Evolutionary conservation across 2,113 vertebrate species (phyloP).

Genomic region (Channa maculata): DNA sequence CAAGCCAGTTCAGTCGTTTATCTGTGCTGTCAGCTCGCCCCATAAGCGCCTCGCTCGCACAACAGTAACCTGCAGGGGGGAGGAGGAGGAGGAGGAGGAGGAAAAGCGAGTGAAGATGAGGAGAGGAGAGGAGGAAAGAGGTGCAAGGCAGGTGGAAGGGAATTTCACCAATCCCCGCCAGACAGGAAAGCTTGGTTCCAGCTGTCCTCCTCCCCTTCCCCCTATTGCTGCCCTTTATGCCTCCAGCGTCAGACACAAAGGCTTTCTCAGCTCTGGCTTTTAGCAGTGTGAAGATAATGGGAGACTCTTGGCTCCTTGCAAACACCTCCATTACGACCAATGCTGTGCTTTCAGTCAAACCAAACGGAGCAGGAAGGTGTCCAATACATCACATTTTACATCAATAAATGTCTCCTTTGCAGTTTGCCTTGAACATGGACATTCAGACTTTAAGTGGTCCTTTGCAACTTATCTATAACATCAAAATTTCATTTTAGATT

Average conservation of each 20-base stretch:
- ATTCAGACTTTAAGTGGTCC: too few relatives aligned
- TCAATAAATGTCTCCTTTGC: conserved; percentile 14
- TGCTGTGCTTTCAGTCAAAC: conserved; percentile 36
- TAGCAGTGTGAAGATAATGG: conserved; percentile 50
- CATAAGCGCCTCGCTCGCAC: conserved; percentile 53
- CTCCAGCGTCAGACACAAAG: conserved; percentile 51
- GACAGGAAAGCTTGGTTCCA: conserved; percentile 62
- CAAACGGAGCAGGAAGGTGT: conserved; percentile 25
- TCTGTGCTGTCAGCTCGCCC: conserved; percentile 62
- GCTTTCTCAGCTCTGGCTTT: conserved; percentile 46
- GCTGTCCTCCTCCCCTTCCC: conserved; percentile 29
- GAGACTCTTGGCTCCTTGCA: conserved; percentile 46
- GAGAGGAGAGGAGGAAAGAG: conserved; percentile 12
- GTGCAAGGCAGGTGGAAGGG: conserved; percentile 45
- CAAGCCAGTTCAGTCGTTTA: conserved; percentile 64
- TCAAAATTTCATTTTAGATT: too few relatives aligned
- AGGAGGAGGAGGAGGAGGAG: conserved; percentile 18
- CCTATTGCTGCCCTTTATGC: conserved; percentile 38
- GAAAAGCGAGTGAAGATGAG: not conserved
- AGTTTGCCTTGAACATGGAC: not conserved
- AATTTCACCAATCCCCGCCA: conserved; percentile 55
- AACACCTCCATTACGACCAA: conserved; percentile 27
- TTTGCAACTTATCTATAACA: too few relatives aligned
- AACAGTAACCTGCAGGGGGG: conserved; percentile 48
- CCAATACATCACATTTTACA: conserved; percentile 7